Evolutionary conservation across 2,797 vertebrate species (phyloP).

Genomic region (Coregonus sp.): DNA sequence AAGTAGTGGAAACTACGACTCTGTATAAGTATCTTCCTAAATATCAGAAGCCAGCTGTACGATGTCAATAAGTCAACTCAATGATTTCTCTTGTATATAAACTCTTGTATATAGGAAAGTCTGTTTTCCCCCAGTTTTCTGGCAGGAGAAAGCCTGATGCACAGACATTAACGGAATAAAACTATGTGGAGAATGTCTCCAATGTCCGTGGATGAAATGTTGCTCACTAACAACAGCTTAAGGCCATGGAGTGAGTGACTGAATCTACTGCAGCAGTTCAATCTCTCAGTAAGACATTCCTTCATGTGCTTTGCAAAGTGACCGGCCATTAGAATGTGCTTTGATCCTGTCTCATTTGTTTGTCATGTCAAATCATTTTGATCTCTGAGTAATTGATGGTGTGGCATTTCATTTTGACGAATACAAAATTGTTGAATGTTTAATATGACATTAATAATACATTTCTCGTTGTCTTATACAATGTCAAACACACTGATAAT

Average conservation of each 20-base stretch:
- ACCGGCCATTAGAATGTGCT: too few species aligned
- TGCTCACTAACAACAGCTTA: not conserved
- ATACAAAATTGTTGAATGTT: too few species aligned
- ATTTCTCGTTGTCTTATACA: too few species aligned
- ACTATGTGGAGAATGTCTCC: constrained; percentile 2
- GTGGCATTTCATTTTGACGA: too few species aligned
- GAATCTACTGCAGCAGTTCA: too few species aligned
- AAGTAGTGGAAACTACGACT: constrained; percentile 16
- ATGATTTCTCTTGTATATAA: constrained; percentile 30
- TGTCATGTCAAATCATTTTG: too few species aligned
- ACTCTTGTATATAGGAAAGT: constrained; percentile 41
- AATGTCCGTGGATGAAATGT: constrained; percentile 3
- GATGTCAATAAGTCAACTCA: constrained; percentile 52
- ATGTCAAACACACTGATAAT: too few species aligned
- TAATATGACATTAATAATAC: too few species aligned
- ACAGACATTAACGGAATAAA: constrained; percentile 1
- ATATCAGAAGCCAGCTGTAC: constrained; percentile 53
- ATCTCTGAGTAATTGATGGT: too few species aligned
- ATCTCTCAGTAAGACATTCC: too few species aligned
- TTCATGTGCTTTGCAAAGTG: too few species aligned
- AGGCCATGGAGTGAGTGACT: not conserved
- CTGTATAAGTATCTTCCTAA: constrained; percentile 19
- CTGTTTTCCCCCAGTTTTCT: constrained; percentile 20
- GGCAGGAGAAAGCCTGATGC: not conserved
- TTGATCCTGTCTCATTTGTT: too few species aligned